Percentiles rank a stretch among this genome's conserved stretches.
Conservation (phyloP, 2,113 vertebrate species). For the Naja naja region DNA sequence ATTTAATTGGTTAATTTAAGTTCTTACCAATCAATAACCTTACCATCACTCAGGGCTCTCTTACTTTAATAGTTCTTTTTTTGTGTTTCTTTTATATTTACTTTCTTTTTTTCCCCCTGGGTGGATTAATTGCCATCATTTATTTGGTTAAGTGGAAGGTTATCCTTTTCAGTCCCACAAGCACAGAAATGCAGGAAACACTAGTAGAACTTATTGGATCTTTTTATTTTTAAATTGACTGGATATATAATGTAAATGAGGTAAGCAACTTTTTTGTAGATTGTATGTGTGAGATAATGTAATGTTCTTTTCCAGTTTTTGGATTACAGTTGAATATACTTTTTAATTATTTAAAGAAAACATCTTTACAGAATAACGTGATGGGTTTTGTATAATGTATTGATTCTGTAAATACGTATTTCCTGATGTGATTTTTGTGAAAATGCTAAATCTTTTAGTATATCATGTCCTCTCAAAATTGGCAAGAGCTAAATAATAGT, state of each 20-base stretch:
- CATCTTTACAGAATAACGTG: slow-evolving; percentile 83
- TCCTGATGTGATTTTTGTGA: slow-evolving; percentile 89
- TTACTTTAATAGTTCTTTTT: slow-evolving; percentile 70
- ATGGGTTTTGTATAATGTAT: slow-evolving; percentile 85
- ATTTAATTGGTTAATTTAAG: slow-evolving; percentile 76
- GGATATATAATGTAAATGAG: slow-evolving; percentile 83
- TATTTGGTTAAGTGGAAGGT: slow-evolving; percentile 84
- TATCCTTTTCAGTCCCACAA: slow-evolving; percentile 77
- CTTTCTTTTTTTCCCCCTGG: slow-evolving; percentile 45
- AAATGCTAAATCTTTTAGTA: slow-evolving; percentile 87
- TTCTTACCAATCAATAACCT: slow-evolving; percentile 75
- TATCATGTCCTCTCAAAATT: slow-evolving; percentile 83
- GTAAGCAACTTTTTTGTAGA: slow-evolving; percentile 83
- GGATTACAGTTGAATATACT: slow-evolving; percentile 83
- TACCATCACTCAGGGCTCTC: slow-evolving; percentile 80
- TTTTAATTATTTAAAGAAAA: slow-evolving; percentile 86
- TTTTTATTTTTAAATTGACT: slow-evolving; percentile 77
- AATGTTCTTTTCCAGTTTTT: slow-evolving; percentile 86
- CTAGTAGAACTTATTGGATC: slow-evolving; percentile 71
- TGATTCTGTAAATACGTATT: slow-evolving; percentile 89
- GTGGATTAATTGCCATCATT: slow-evolving; percentile 76
- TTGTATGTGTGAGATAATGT: slow-evolving; percentile 85
- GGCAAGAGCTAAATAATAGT: slow-evolving; percentile 84
- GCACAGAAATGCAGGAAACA: slow-evolving; percentile 76
- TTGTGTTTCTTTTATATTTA: slow-evolving; percentile 69